These are phyloP conservation scores for Labrus mixtus DNA, from an alignment of 2,113 vertebrate species.

Conservation along the genomic window DNA sequence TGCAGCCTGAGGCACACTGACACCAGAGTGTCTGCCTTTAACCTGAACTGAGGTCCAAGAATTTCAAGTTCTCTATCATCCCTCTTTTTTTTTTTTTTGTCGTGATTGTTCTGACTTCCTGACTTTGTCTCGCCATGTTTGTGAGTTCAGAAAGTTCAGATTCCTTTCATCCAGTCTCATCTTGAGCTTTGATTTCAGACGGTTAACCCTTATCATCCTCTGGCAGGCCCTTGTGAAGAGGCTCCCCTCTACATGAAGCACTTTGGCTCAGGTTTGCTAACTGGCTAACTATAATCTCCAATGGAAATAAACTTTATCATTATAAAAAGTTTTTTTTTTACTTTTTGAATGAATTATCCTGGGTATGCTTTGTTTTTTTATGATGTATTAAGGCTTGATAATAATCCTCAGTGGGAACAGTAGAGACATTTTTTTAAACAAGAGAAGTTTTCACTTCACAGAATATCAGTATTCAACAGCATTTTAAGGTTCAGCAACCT, in stretches of 20 bases:
- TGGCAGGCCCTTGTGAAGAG: constrained; percentile 35
- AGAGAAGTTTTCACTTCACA: background rate
- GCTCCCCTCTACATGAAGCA: constrained; percentile 16
- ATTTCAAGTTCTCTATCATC: background rate
- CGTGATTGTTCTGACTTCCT: background rate
- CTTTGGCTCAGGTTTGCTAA: constrained; percentile 21
- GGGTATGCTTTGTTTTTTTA: constrained; percentile 8
- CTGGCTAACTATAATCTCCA: constrained; percentile 18
- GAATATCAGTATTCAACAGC: background rate
- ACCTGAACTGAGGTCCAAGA: background rate
- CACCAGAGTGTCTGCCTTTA: constrained; percentile 7
- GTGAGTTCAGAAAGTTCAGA: background rate
- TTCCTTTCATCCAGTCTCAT: background rate
- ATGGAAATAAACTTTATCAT: constrained; percentile 26
- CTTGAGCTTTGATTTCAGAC: background rate
- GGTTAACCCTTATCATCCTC: constrained; percentile 29
- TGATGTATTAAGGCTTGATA: constrained; percentile 15
- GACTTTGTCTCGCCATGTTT: constrained; percentile 4
- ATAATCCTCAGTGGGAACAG: constrained; percentile 17
- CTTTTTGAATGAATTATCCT: background rate
- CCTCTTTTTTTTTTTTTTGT: background rate
- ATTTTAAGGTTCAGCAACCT: background rate
- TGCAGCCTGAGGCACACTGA: constrained; percentile 2
- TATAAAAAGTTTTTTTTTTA: background rate
- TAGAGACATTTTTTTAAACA: background rate